Base-by-base conservation (phyloP, 2,113 vertebrate genomes). In the Nerophis ophidion region DNA sequence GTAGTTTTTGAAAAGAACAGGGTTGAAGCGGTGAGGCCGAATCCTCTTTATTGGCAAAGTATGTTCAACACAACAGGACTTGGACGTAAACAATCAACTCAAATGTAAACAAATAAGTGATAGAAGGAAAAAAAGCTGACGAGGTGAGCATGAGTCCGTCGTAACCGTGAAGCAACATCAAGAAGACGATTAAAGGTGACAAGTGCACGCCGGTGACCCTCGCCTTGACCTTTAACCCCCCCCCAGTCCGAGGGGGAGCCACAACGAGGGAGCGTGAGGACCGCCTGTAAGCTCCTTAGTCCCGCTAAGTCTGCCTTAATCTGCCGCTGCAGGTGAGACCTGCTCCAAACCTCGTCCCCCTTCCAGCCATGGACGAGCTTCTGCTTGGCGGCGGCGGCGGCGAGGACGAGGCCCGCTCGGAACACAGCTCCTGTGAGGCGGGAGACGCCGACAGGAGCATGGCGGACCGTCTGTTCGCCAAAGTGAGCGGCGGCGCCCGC, bases 311-410 rank as follows among this genome's bases (percentile, higher is more conserved):
- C 71, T 57, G 46, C 60, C 45, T 69, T 90, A 87, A 89, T 89
- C 87, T 76, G 16, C 61, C 13, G 4, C 56, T 49, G 72, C 74
- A 78, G 26, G 49, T 51, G 49, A 17, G 15, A 5, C 16, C 26
- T 51, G 49, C 49, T 12, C 49, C 49, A 44, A 16, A 26, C 26
- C 16, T 51, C 55, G 13, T 10, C 35, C 52, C 15, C 14, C 35
- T 19, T 17, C 16, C n/a, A 44, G 16, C 42, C 38, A 91, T 91
- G 90, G 88, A 90, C 35, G 86, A 90, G 47, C 83, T 89, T 35
- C 84, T 90, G 50, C 58, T 90, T 5, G 66, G 71, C 16, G 75
- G 60, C 1, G 82, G 81, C 5, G 65, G 71, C 19, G 76, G 61
- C 1, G 83, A 83, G 34, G 84, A 87, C 49, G 85, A 87, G 55